A percentile compares a stretch with the other conserved stretches of the same genome.
Conservation (phyloP, 1,140 invertebrate genomes). For the Heliconius congener region DNA sequence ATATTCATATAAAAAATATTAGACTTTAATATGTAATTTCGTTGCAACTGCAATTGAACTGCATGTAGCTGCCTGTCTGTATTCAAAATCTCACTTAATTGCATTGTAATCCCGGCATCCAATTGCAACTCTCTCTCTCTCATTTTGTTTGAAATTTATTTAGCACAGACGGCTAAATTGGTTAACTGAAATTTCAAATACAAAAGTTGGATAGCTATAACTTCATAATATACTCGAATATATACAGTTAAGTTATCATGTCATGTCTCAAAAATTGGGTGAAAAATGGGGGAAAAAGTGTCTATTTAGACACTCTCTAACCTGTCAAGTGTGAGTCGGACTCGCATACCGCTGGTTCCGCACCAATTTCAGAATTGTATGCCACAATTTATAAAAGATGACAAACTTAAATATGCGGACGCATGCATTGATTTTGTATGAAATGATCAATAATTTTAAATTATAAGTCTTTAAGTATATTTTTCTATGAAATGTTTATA, state of each 20-base stretch:
- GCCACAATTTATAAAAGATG: too few species aligned
- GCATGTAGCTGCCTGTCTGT: conserved; percentile 29
- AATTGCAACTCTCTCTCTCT: conserved; percentile 38
- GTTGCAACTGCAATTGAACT: conserved; percentile 34
- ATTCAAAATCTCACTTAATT: conserved; percentile 45
- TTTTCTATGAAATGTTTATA: too few species aligned
- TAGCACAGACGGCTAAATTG: conserved; percentile 40
- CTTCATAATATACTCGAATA: not conserved
- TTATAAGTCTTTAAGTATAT: too few species aligned
- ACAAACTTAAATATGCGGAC: too few species aligned
- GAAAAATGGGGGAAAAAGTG: too few species aligned
- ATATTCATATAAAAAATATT: not conserved
- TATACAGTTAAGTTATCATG: not conserved
- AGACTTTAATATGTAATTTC: conserved; percentile 23
- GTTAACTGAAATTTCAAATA: conserved; percentile 26
- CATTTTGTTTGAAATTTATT: conserved; percentile 47
- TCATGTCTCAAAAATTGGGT: too few species aligned
- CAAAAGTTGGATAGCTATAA: not conserved
- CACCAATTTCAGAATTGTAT: too few species aligned
- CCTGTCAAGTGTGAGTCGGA: too few species aligned
- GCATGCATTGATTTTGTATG: too few species aligned
- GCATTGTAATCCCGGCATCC: conserved; percentile 43
- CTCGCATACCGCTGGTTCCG: too few species aligned
- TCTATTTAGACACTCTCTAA: too few species aligned
- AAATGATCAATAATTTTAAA: too few species aligned